These are phyloP conservation scores for Acipenser oxyrinchus DNA, from an alignment of 2,797 vertebrate genomes.

Conservation along the genomic window DNA sequence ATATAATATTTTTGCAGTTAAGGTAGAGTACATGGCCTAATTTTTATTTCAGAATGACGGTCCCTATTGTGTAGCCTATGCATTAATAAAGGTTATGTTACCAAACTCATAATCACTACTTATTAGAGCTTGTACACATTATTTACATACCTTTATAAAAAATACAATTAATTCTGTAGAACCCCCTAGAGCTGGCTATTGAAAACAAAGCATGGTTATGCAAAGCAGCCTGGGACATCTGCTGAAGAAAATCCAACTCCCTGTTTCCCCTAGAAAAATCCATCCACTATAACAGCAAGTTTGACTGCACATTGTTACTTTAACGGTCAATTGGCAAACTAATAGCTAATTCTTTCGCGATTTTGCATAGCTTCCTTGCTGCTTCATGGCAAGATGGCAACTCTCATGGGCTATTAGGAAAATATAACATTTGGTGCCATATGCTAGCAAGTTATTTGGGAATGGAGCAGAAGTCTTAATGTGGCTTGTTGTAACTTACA, in stretches of 20 bases:
- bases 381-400: slow-evolving; percentile 33
- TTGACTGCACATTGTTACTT: slow-evolving; percentile 5
- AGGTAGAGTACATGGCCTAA: too few relatives aligned
- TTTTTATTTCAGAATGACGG: too few relatives aligned
- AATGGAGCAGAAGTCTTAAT: slow-evolving; percentile 48
- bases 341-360: slow-evolving; percentile 15
- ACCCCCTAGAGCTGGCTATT: too few relatives aligned
- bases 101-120: too few relatives aligned
- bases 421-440: slow-evolving; percentile 65
- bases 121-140: too few relatives aligned
- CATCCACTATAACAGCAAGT: slow-evolving; percentile 7
- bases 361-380: slow-evolving; percentile 22
- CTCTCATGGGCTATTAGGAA: slow-evolving; percentile 61
- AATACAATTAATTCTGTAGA: too few relatives aligned
- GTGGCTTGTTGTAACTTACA: slow-evolving; percentile 51
- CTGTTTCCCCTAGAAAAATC: slow-evolving; percentile 3
- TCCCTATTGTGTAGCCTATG: too few relatives aligned
- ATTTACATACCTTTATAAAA: too few relatives aligned
- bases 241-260: slow-evolving; percentile 3
- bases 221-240: slow-evolving; percentile 1
- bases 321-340: slow-evolving; percentile 2
- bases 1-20: too few relatives aligned
- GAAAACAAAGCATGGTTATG: too few relatives aligned
- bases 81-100: too few relatives aligned
- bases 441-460: slow-evolving; percentile 64